Evolutionary conservation across 2,797 vertebrate species (phyloP).

Genomic region (Pseudomugil gertrudae): DNA sequence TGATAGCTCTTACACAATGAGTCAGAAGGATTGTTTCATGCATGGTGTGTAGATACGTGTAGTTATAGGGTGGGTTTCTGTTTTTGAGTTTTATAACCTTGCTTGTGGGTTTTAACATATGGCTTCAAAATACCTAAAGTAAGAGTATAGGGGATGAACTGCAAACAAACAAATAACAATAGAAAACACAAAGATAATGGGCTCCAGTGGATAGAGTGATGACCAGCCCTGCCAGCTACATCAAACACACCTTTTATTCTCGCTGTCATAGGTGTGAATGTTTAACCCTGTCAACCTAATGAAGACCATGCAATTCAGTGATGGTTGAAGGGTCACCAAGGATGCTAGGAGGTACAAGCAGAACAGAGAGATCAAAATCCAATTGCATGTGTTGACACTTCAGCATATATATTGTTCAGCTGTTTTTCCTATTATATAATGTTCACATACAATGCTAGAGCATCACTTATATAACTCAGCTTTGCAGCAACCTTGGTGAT

Average conservation of each 20-base stretch:
- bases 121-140: neutral
- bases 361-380: conserved; percentile 15
- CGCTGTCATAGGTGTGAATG: neutral
- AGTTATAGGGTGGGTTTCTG: conserved; percentile 1
- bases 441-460: conserved; percentile 35
- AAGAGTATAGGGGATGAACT: neutral
- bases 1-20: conserved; percentile 38
- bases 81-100: conserved; percentile 12
- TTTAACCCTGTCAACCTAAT: neutral
- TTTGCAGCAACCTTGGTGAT: conserved; percentile 29
- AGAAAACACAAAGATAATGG: neutral
- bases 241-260: neutral
- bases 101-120: neutral
- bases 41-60: conserved; percentile 23
- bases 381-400: conserved; percentile 9
- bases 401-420: conserved; percentile 17
- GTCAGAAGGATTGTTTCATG: conserved; percentile 49
- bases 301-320: neutral
- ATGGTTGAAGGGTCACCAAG: neutral
- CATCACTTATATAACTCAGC: conserved; percentile 56
- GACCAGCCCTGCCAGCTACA: neutral
- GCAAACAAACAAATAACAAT: neutral
- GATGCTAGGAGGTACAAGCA: neutral
- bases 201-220: neutral
- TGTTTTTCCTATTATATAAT: conserved; percentile 39